Percentiles rank a stretch among this genome's conserved stretches.
phyloP scores from a whole-genome alignment of 2,888 invertebrate genomes.

The Myopa tessellatipennis region DNA sequence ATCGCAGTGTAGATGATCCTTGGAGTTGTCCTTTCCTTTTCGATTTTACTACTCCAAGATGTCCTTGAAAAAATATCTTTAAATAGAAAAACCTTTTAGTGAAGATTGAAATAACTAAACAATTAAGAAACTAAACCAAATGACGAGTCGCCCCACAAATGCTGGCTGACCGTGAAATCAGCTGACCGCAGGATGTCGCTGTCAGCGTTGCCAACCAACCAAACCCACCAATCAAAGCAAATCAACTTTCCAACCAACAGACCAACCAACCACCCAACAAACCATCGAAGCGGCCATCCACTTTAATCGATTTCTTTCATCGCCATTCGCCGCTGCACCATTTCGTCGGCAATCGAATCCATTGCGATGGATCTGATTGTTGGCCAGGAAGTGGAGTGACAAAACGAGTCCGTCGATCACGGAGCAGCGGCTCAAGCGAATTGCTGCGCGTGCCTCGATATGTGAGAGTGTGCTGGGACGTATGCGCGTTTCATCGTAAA shows the following conservation, averaged over 20 bases:
- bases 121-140: too few relatives aligned
- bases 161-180: too few relatives aligned
- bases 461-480: neutral
- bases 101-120: too few relatives aligned
- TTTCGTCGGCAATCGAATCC: neutral
- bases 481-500: constrained; percentile 7
- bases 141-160: too few relatives aligned
- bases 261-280: neutral
- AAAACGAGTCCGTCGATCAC: constrained; percentile 24
- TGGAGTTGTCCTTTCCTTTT: neutral
- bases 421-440: neutral
- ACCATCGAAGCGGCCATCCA: neutral
- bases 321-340: neutral
- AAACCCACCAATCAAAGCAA: too few relatives aligned
- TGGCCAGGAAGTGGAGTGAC: constrained; percentile 7
- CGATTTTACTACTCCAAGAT: neutral
- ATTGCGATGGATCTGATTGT: constrained; percentile 25
- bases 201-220: too few relatives aligned
- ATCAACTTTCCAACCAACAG: neutral
- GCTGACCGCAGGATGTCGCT: too few relatives aligned
- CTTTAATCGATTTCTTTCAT: too few relatives aligned
- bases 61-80: too few relatives aligned
- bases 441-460: constrained; percentile 16
- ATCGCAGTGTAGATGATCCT: neutral
- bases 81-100: too few relatives aligned